Evolutionary conservation across 2,888 invertebrate species (phyloP).

Genomic region (Drosophila yooni): DNA sequence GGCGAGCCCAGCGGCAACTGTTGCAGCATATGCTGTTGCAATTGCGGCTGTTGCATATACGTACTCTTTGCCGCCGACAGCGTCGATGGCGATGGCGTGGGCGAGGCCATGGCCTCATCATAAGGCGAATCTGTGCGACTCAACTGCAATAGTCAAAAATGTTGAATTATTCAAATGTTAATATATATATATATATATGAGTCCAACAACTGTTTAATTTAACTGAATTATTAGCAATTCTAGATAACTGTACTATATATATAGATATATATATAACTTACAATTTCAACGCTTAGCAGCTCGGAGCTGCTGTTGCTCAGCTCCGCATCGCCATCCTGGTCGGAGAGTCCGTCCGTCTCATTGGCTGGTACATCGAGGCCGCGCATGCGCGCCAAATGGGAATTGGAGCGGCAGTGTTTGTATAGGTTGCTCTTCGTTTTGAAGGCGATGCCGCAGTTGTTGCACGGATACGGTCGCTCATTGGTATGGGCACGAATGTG

Average conservation of each 20-base stretch:
- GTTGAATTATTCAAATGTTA: not conserved
- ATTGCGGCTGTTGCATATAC: constrained; percentile 68
- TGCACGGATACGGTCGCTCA: constrained; percentile 95
- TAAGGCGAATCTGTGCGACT: constrained; percentile 83
- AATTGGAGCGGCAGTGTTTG: constrained; percentile 93
- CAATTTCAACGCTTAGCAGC: constrained; percentile 74
- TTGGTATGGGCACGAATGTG: constrained; percentile 97
- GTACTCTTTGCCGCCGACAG: constrained; percentile 75
- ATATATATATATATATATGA: not conserved
- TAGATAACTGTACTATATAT: not conserved
- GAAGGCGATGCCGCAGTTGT: constrained; percentile 95
- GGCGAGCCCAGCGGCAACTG: constrained; percentile 82
- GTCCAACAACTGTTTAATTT: too few relatives aligned
- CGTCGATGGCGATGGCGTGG: constrained; percentile 73
- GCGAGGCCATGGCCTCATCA: constrained; percentile 80
- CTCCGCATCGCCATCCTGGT: constrained; percentile 87
- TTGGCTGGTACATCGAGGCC: constrained; percentile 86
- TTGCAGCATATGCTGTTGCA: constrained; percentile 72
- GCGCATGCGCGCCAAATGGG: constrained; percentile 89
- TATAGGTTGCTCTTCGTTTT: constrained; percentile 97
- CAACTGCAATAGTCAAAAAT: constrained; percentile 62
- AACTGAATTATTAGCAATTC: too few relatives aligned
- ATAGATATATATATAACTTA: constrained; percentile 26
- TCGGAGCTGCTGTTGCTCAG: constrained; percentile 85
- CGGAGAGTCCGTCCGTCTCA: constrained; percentile 88